These are phyloP conservation scores for Gobio gobio DNA, from an alignment of 2,113 vertebrate genomes.

Conservation along the genomic window DNA sequence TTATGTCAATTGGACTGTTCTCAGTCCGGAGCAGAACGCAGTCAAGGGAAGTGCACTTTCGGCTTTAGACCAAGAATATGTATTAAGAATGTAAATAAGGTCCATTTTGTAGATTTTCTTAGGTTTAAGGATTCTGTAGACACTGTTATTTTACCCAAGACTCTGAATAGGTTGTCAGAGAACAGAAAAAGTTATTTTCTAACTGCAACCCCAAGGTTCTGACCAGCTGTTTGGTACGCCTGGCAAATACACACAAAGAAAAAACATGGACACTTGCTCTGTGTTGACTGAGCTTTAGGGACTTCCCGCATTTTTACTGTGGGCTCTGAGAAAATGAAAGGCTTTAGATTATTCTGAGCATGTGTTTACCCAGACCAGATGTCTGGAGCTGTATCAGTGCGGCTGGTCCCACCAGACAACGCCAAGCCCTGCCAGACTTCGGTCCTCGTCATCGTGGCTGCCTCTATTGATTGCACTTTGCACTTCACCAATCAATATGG, in stretches of 20 bases:
- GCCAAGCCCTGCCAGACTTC: slow-evolving; percentile 25
- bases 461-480: slow-evolving; percentile 68
- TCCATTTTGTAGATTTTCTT: neutral
- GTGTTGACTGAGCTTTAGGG: slow-evolving; percentile 41
- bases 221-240: neutral
- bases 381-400: slow-evolving; percentile 31
- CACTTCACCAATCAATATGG: slow-evolving; percentile 66
- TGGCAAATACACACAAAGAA: slow-evolving; percentile 18
- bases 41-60: neutral
- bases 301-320: slow-evolving; percentile 31
- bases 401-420: slow-evolving; percentile 45
- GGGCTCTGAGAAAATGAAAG: slow-evolving; percentile 47
- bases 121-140: neutral
- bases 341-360: slow-evolving; percentile 46
- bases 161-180: neutral
- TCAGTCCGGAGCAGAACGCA: neutral
- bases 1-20: neutral
- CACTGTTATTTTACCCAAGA: neutral
- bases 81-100: neutral
- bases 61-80: neutral
- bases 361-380: slow-evolving; percentile 52
- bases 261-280: slow-evolving; percentile 31
- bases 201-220: slow-evolving; percentile 13
- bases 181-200: neutral
- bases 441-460: slow-evolving; percentile 37